Evolutionary conservation across 2,888 invertebrate genomes (phyloP).

Genomic region (Caradrina kadenii): DNA sequence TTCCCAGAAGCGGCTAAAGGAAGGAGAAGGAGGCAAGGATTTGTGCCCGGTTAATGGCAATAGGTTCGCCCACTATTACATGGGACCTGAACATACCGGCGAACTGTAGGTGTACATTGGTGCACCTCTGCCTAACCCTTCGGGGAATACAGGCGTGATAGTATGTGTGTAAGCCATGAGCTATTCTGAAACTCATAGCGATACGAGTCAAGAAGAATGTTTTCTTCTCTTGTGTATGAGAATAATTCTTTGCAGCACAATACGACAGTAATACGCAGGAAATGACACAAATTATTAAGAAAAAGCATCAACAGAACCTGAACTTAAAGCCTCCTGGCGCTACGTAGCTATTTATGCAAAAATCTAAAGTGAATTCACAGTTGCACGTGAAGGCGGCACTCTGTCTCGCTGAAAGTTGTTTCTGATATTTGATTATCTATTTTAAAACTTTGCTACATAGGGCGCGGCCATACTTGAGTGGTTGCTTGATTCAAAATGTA

Average conservation of each 20-base stretch:
- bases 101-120: no score
- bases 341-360: conserved; percentile 59
- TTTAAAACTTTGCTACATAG: conserved; percentile 62
- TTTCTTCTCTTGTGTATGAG: neutral
- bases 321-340: conserved; percentile 1
- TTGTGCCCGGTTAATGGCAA: no score
- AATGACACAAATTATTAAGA: neutral
- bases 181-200: no score
- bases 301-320: conserved; percentile 1
- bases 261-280: neutral
- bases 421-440: conserved; percentile 71
- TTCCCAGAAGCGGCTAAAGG: no score
- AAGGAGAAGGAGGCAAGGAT: no score
- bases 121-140: no score
- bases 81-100: no score
- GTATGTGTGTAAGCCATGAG: no score
- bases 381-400: conserved; percentile 54
- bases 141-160: no score
- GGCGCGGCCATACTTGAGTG: conserved; percentile 23
- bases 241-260: no score
- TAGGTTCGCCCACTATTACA: no score
- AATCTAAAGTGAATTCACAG: conserved; percentile 59
- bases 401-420: conserved; percentile 50
- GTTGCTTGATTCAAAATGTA: neutral
- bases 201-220: neutral